Percentiles rank a stretch among this genome's conserved stretches.
Evolutionary conservation across 2,113 vertebrate genomes (phyloP).

Genomic region (Chinchilla lanigera): DNA sequence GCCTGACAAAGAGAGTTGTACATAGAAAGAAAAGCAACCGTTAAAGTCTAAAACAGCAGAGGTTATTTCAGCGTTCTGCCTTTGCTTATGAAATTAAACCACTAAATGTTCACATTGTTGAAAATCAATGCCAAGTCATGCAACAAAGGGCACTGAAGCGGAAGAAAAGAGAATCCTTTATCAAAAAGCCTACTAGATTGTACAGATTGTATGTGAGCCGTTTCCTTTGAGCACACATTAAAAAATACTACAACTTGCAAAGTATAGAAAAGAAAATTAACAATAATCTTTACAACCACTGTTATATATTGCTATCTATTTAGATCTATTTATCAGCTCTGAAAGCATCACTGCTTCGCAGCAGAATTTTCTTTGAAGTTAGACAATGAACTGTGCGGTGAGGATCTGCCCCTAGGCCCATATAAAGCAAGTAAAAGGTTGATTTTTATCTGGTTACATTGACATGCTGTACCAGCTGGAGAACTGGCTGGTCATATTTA

Average conservation of each 20-base stretch:
- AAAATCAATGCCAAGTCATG: neutral
- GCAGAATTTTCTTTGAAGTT: conserved; percentile 61
- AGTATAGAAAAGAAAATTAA: conserved; percentile 20
- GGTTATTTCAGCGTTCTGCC: neutral
- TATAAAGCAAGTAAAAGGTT: neutral
- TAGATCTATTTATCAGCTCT: neutral
- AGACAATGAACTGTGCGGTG: conserved; percentile 2
- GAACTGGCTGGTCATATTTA: neutral
- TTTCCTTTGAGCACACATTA: neutral
- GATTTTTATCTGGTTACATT: conserved; percentile 25
- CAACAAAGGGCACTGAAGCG: neutral
- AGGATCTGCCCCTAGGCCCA: neutral
- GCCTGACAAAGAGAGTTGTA: conserved; percentile 10
- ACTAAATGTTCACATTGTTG: neutral
- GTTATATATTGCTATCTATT: neutral
- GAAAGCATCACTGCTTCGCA: neutral
- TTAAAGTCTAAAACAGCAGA: conserved; percentile 46
- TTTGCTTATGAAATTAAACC: conserved; percentile 47
- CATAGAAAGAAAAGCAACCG: conserved; percentile 29
- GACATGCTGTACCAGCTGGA: neutral
- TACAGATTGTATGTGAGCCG: neutral
- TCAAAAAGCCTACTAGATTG: neutral
- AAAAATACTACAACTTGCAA: conserved; percentile 21
- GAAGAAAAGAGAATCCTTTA: neutral
- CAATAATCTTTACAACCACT: neutral